Conservation (phyloP, 2,888 invertebrate species). For the Oegoconia quadripuncta region DNA sequence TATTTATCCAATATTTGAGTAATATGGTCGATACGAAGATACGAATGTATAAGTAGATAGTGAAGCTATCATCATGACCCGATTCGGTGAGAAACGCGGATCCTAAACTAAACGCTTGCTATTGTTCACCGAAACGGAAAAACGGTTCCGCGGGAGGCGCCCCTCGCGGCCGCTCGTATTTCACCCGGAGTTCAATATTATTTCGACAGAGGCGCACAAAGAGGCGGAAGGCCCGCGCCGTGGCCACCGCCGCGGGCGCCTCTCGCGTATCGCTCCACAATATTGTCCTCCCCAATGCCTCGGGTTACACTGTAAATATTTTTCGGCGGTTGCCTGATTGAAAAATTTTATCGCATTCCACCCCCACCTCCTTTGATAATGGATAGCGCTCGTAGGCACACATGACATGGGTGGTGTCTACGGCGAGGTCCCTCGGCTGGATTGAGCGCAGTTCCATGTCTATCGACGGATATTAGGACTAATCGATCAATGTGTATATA, state of each 20-base stretch:
- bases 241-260: conserved; percentile 55
- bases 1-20: conserved; percentile 4
- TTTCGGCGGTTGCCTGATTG: conserved; percentile 74
- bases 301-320: conserved; percentile 77
- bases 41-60: too few species aligned
- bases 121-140: conserved; percentile 71
- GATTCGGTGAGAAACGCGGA: conserved; percentile 42
- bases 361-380: conserved; percentile 59
- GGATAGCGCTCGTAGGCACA: conserved; percentile 57
- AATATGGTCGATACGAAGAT: conserved; percentile 5
- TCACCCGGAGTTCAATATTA: conserved; percentile 75
- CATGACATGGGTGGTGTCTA: conserved; percentile 48
- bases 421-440: conserved; percentile 21
- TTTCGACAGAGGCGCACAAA: conserved; percentile 72
- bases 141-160: conserved; percentile 67
- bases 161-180: conserved; percentile 68
- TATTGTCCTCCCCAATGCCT: conserved; percentile 72
- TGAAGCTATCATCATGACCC: conserved; percentile 36
- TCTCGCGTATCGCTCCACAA: conserved; percentile 64
- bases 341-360: conserved; percentile 74
- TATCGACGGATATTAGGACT: conserved; percentile 12
- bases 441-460: conserved; percentile 26
- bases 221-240: conserved; percentile 65
- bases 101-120: conserved; percentile 60
- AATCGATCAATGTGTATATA: conserved; percentile 9